A percentile compares a stretch with the other conserved stretches of the same genome.
These are phyloP conservation scores for Chamaetylas fuelleborni DNA, from an alignment of 2,113 vertebrate genomes.

Conservation along the genomic window DNA sequence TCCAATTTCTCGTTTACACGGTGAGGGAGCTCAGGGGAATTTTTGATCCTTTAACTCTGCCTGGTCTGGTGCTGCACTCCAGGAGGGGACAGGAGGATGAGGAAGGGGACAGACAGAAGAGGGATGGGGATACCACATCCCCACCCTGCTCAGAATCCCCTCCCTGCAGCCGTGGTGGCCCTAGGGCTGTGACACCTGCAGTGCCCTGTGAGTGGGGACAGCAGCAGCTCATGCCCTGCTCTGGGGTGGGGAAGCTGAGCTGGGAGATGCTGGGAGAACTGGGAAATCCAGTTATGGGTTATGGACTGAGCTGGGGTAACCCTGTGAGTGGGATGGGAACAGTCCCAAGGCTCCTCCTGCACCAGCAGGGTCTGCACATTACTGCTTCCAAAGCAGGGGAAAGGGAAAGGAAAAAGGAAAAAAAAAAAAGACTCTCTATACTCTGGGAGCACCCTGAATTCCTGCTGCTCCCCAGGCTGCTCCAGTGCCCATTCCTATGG, in stretches of 20 bases:
- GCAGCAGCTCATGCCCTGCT: not conserved
- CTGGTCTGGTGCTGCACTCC: rapidly evolving
- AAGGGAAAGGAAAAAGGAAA: not conserved
- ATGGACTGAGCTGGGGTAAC: rapidly evolving
- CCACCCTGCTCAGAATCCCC: not conserved
- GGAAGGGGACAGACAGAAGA: too few relatives aligned
- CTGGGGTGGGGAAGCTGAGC: not conserved
- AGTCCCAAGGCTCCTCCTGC: not conserved
- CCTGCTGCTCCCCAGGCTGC: not conserved
- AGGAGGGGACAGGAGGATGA: not conserved
- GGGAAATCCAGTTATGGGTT: not conserved
- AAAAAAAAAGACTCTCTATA: not conserved
- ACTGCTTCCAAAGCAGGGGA: not conserved
- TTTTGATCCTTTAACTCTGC: not conserved
- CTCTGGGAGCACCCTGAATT: not conserved
- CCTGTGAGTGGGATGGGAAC: not conserved
- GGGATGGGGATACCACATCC: not conserved
- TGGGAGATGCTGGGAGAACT: not conserved
- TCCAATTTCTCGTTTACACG: not conserved
- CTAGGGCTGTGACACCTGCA: not conserved
- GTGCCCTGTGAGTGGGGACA: not conserved
- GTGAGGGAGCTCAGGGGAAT: not conserved
- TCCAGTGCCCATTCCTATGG: not conserved
- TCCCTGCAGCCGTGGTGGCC: not conserved
- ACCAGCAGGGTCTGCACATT: not conserved